These are phyloP conservation scores for Sarcophilus harrisii DNA, from an alignment of 2,797 vertebrate species.

Conservation along the genomic window DNA sequence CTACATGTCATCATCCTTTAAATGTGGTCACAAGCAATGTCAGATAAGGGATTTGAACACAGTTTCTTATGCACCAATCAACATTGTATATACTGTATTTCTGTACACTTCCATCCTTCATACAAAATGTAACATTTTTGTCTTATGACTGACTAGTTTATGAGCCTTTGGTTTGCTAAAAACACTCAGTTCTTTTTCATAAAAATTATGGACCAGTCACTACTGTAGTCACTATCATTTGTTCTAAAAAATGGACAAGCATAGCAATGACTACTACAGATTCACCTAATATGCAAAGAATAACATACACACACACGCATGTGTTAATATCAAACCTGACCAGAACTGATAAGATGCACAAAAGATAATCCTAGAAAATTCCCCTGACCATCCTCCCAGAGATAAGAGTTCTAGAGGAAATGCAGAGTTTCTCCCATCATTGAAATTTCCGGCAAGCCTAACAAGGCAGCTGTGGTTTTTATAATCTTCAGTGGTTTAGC, in stretches of 20 bases:
- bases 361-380: neutral
- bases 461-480: neutral
- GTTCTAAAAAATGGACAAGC: neutral
- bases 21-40: neutral
- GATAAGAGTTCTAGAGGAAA: neutral
- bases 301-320: neutral
- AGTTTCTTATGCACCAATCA: neutral
- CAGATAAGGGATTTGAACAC: neutral
- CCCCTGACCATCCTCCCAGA: neutral
- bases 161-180: neutral
- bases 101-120: neutral
- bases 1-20: neutral
- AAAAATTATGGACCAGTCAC: neutral
- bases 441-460: neutral
- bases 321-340: neutral
- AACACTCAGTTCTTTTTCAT: neutral
- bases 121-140: neutral
- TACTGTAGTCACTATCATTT: neutral
- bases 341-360: neutral
- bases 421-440: neutral
- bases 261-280: neutral
- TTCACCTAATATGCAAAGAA: neutral
- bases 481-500: neutral
- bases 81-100: neutral
- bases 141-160: neutral